Conservation (phyloP, 2,113 vertebrate species). For the Misgurnus anguillicaudatus region DNA sequence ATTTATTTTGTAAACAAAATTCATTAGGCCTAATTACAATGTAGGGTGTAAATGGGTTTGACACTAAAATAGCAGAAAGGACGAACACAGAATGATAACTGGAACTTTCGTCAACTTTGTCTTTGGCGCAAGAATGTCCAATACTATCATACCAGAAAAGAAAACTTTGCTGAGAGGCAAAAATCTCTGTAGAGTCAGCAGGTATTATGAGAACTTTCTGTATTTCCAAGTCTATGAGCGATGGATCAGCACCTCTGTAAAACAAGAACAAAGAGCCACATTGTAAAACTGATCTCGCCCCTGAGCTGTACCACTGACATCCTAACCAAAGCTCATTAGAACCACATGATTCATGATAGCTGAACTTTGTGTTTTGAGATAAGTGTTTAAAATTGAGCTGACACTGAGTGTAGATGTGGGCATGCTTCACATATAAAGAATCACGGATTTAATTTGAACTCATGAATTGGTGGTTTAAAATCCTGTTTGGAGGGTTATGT, state of each 20-base stretch:
- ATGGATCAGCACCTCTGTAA: conserved; percentile 31
- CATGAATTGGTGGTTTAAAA: neutral
- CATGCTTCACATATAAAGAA: conserved; percentile 3
- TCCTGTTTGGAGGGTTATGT: neutral
- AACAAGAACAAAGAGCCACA: neutral
- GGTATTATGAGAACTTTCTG: conserved; percentile 33
- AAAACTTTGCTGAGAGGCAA: conserved; percentile 40
- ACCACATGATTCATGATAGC: conserved; percentile 24
- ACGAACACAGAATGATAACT: neutral
- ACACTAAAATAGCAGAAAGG: neutral
- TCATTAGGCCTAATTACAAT: neutral
- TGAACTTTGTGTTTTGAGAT: conserved; percentile 23
- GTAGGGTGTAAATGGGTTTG: neutral
- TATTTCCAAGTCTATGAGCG: conserved; percentile 36
- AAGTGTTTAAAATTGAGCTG: conserved; percentile 18
- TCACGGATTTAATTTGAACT: neutral
- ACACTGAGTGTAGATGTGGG: conserved; percentile 6
- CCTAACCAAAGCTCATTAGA: conserved; percentile 27
- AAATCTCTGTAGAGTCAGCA: conserved; percentile 39
- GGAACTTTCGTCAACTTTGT: neutral
- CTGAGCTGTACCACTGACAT: neutral
- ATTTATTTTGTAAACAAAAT: conserved; percentile 17
- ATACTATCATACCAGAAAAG: conserved; percentile 29
- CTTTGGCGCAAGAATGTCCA: conserved; percentile 22
- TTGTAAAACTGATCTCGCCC: conserved; percentile 15